These are phyloP conservation scores for Orchesella cincta DNA, from an alignment of 1,140 invertebrate genomes.

Conservation along the genomic window DNA sequence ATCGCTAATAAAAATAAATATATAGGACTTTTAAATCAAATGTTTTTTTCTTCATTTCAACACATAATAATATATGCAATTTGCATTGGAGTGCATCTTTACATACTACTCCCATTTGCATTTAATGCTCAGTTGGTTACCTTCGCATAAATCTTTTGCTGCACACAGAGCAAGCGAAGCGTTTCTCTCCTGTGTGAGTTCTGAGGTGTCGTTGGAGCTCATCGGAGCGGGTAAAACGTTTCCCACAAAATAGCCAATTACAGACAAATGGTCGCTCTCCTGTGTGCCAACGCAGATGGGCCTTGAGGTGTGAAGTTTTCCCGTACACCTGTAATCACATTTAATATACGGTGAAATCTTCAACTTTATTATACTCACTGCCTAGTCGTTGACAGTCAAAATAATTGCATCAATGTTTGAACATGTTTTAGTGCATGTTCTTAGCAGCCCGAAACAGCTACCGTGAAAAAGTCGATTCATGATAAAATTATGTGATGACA, in stretches of 20 bases:
- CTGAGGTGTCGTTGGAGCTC: slow-evolving; percentile 81
- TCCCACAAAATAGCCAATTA: slow-evolving; percentile 56
- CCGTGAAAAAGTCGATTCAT: not conserved
- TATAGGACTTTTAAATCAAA: not conserved
- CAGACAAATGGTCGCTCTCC: slow-evolving; percentile 69
- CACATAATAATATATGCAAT: no score
- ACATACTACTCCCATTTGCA: no score
- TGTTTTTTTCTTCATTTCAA: not conserved
- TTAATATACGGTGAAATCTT: not conserved
- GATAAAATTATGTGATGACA: not conserved
- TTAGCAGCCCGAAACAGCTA: not conserved
- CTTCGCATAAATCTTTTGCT: slow-evolving; percentile 59
- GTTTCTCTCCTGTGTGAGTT: slow-evolving; percentile 95
- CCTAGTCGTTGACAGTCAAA: no score
- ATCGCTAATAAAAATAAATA: slow-evolving; percentile 53
- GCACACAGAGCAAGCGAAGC: slow-evolving; percentile 61
- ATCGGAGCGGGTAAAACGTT: slow-evolving; percentile 63
- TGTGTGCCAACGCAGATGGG: slow-evolving; percentile 67
- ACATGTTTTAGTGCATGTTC: no score
- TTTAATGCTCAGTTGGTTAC: not conserved
- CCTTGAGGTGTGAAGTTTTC: slow-evolving; percentile 72
- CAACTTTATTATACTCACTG: not conserved
- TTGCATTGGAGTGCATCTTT: no score
- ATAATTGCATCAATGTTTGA: no score
- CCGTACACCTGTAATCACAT: slow-evolving; percentile 66